A percentile compares a stretch with the other conserved stretches of the same genome.
Conservation (phyloP, 2,113 vertebrate genomes). For the Phocoena sinus region DNA sequence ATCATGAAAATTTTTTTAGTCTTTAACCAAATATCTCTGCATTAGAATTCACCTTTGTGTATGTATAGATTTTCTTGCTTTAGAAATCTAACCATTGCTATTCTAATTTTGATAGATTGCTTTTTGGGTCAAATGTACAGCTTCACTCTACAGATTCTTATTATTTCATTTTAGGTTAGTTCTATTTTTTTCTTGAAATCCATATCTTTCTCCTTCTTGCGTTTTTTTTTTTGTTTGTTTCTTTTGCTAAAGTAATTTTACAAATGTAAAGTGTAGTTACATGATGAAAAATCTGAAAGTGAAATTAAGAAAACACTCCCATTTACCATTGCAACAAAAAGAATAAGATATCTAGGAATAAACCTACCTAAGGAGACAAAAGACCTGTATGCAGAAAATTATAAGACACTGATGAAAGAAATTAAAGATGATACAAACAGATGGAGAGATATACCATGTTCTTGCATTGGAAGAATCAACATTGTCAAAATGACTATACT, state of each 20-base stretch:
- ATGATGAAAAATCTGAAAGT: too few relatives aligned
- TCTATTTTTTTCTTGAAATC: neutral
- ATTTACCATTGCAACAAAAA: too few relatives aligned
- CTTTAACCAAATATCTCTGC: neutral
- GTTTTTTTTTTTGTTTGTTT: neutral
- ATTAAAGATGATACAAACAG: too few relatives aligned
- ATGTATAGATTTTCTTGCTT: neutral
- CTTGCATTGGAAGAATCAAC: too few relatives aligned
- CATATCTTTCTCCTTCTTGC: neutral
- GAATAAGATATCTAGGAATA: too few relatives aligned
- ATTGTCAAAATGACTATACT: too few relatives aligned
- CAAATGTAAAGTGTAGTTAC: neutral
- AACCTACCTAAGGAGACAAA: too few relatives aligned
- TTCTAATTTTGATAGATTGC: neutral
- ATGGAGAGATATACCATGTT: too few relatives aligned
- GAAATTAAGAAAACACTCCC: too few relatives aligned
- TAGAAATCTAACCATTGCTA: neutral
- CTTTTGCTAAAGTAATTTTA: neutral
- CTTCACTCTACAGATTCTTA: neutral
- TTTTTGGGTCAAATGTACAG: neutral
- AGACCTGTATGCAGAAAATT: too few relatives aligned
- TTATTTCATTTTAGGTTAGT: neutral
- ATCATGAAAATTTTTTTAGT: neutral
- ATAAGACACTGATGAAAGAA: too few relatives aligned
- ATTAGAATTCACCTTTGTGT: neutral